These are phyloP conservation scores for Xenops minutus DNA, from an alignment of 2,797 vertebrate genomes.

Conservation along the genomic window DNA sequence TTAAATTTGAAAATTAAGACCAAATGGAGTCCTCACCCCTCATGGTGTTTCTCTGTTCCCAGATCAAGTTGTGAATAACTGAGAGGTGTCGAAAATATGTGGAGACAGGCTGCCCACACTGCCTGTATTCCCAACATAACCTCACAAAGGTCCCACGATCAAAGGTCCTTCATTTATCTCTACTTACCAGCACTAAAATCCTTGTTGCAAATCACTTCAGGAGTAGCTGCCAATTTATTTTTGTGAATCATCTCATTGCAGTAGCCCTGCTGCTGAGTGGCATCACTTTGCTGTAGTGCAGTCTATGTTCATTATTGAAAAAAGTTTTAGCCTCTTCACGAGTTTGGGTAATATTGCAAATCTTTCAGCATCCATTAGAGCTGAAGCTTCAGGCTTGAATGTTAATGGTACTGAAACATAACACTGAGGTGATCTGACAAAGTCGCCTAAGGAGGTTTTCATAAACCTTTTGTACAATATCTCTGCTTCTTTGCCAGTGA, in stretches of 20 bases:
- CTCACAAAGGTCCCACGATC: fast-evolving
- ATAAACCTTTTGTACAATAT: conserved; percentile 40
- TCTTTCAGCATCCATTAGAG: conserved; percentile 30
- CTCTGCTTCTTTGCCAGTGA: conserved; percentile 23
- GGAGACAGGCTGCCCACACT: not conserved
- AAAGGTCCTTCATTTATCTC: not conserved
- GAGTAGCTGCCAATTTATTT: not conserved
- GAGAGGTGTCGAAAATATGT: not conserved
- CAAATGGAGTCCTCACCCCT: not conserved
- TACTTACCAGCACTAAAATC: not conserved
- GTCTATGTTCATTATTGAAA: not conserved
- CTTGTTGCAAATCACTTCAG: not conserved
- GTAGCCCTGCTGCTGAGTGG: not conserved
- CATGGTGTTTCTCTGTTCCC: not conserved
- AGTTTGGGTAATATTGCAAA: conserved; percentile 21
- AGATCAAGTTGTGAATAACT: not conserved
- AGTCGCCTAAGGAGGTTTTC: conserved; percentile 36
- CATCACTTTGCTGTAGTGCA: not conserved
- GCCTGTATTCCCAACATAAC: not conserved
- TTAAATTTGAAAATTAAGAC: not conserved
- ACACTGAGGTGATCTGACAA: conserved; percentile 11
- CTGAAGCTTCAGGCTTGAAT: conserved; percentile 1
- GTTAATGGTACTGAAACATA: conserved; percentile 8
- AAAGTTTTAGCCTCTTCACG: conserved; percentile 7
- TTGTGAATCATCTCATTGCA: not conserved